These are phyloP conservation scores for Mastomys coucha DNA, from an alignment of 2,113 vertebrate genomes.

Conservation along the genomic window DNA sequence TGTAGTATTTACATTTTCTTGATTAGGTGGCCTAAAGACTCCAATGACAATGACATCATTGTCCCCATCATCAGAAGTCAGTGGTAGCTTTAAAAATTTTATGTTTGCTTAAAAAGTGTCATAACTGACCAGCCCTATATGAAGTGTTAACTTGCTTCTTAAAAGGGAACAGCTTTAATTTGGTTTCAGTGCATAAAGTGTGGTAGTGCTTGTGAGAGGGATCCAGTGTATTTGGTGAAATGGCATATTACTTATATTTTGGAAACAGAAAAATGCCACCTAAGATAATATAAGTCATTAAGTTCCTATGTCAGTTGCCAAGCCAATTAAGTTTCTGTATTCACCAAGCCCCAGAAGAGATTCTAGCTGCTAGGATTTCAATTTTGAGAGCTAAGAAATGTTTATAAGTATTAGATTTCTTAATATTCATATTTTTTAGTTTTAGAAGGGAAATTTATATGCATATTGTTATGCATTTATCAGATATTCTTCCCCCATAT, in stretches of 20 bases:
- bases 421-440: conserved; percentile 78
- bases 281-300: conserved; percentile 78
- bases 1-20: conserved; percentile 85
- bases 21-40: conserved; percentile 83
- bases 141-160: conserved; percentile 78
- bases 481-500: conserved; percentile 76
- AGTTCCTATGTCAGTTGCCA: conserved; percentile 71
- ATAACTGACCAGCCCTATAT: conserved; percentile 76
- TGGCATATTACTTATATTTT: conserved; percentile 85
- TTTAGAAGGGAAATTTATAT: conserved; percentile 68
- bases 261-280: conserved; percentile 85
- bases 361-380: conserved; percentile 60
- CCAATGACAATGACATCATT: conserved; percentile 75
- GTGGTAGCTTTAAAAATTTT: conserved; percentile 77
- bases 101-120: conserved; percentile 79
- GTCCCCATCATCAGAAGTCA: conserved; percentile 77
- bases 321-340: conserved; percentile 74
- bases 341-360: conserved; percentile 59
- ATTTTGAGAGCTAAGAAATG: conserved; percentile 77
- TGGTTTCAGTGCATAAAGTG: conserved; percentile 86
- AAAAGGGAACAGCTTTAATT: conserved; percentile 85
- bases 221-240: conserved; percentile 84
- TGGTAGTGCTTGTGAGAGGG: conserved; percentile 83
- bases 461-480: conserved; percentile 68
- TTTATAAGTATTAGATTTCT: conserved; percentile 73